Evolutionary conservation across 37 sponge, comb jelly and placozoan genomes (phyloP), one percentile per base, ranked within the genome.

Genomic region (Haliclona indistincta): DNA sequence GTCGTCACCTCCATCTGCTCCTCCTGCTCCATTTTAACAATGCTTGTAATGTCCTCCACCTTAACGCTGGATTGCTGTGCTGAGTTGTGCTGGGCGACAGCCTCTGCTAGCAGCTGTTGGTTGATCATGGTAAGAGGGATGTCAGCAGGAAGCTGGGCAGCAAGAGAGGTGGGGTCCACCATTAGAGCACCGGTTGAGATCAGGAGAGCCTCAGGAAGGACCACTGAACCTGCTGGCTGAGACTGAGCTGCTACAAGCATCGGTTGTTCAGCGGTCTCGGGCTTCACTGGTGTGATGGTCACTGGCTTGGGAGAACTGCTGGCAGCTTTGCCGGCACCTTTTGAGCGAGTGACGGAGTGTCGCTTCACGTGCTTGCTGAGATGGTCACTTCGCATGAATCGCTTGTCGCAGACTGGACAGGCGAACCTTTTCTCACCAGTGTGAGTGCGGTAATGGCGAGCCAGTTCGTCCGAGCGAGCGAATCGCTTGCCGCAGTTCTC

Each of bases 371-470:
- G 99, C 83, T 97, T 97, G 76, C 87, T 89, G 38, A 97, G 80
- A 68, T 97, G 99, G 54, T 97, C 99, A 64, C 93, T 91, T 35
- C 99, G 77, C 99, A 97, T 97, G 81, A 97, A 97, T 37, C 99
- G 75, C 75, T 94, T 95, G 75, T 95, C 93, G 58, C 99, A 97
- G 39, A 92, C 93, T 0, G 95, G 93, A 54, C 99, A 97, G 54
- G 90, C 92, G 68, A 95, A 97, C 32, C 98, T 66, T 66, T 97
- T 97, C 79, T 97, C 99, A 19, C 99, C 99, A 17, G 99, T 98
- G 77, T 98, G 99, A 17, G 99, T 98, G 30, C 99, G 81, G 81
- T 77, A 89, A 74, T 98, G 99, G 10, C 99, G 86, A 30, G 99
- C 96, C 32, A 98, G 81, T 63, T 98, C 99, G 78, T 98, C 99